Evolutionary conservation across 2,797 vertebrate species (phyloP).

Genomic region (Cuculus canorus): DNA sequence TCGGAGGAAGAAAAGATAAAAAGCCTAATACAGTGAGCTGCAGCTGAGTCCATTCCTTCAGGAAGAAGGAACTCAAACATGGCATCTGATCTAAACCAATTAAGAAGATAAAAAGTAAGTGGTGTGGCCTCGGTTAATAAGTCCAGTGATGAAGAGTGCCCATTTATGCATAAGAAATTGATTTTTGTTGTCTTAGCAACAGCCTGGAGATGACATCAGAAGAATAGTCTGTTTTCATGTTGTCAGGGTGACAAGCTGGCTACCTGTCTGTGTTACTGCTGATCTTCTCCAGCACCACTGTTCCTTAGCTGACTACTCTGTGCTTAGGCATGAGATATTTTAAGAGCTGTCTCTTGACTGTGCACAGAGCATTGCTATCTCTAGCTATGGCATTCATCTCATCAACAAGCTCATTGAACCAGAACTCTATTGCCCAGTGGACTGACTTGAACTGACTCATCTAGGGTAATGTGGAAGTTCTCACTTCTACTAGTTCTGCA

Average conservation of each 20-base stretch:
- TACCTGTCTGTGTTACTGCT: constrained; percentile 10
- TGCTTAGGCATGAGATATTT: background rate
- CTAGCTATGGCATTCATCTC: background rate
- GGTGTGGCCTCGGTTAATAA: background rate
- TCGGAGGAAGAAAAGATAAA: background rate
- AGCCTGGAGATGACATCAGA: background rate
- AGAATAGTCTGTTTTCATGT: constrained; percentile 16
- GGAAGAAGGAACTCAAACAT: background rate
- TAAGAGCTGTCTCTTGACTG: background rate
- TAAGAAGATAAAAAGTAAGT: background rate
- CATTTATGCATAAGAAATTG: background rate
- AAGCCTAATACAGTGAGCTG: background rate
- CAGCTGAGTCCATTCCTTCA: background rate
- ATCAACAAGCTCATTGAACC: background rate
- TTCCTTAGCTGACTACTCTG: background rate
- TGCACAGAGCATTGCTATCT: background rate
- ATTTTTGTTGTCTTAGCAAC: constrained; percentile 56
- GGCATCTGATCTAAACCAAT: background rate
- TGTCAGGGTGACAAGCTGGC: constrained; percentile 39
- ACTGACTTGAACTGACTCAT: constrained; percentile 1
- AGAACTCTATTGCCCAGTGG: background rate
- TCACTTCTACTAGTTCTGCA: background rate
- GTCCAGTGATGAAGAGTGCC: background rate
- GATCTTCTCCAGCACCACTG: background rate
- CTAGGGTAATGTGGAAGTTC: background rate